Evolutionary conservation across 2,888 invertebrate genomes (phyloP), one percentile per base, ranked within the genome.

Genomic region (Epiblema foenella): DNA sequence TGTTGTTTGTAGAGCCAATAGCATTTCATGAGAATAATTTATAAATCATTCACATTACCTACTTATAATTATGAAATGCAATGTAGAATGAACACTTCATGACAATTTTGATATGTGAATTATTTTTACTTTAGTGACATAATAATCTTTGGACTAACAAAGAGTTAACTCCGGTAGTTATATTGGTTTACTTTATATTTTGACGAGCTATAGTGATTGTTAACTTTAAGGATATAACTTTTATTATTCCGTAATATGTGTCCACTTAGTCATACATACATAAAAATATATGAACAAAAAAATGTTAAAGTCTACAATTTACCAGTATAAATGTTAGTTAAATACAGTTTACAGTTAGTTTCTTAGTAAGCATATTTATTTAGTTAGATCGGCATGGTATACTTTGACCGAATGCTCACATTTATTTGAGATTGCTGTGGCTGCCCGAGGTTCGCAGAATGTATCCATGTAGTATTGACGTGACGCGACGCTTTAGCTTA

Each of bases 1-100:
- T 87, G 82, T 87, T 87, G 82, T 88, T 86, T 86, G 83, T 88
- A 89, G 87, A 80, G 81, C 84, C 84, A 77, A 80, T 84, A 85
- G 83, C 80, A 82, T 82, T 81, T 83, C 84, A 84, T 85, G 82
- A 79, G 86, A 75, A 82, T 84, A 80, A 82, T 81, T 83, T 83
- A 81, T 81, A 71, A 76, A 79, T 77, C 81, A 79, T 78, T 79
- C 78, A 79, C 81, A 81, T 85, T 84, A 72, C 77, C 79, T 80
- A 79, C 77, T 79, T 80, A 79, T 77, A 78, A 76, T 76, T 75
- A 76, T 77, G 54, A 65, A 46, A 67, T 62, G 62, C 62, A 62
- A 67, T 66, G 56, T 62, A 71, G 54, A 78, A 77, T 78, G 67
- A 76, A 78, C 74, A 75, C 78, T 71, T 74, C 82, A 85, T 85